These are phyloP conservation scores for Cotesia chilonis DNA, from an alignment of 1,140 invertebrate genomes.

Conservation along the genomic window DNA sequence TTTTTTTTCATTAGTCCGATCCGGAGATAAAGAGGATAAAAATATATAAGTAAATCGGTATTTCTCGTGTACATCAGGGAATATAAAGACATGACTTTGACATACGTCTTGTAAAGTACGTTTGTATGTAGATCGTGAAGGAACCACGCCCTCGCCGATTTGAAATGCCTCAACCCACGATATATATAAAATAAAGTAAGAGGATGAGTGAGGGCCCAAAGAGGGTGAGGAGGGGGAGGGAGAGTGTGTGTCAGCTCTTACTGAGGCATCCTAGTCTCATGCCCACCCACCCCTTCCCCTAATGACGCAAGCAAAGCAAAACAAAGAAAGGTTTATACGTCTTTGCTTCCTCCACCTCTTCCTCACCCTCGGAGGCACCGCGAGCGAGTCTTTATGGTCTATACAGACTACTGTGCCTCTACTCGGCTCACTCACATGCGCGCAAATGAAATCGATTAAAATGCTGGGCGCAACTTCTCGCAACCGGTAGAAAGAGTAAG, in stretches of 20 bases:
- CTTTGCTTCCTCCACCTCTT: constrained; percentile 43
- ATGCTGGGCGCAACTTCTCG: constrained; percentile 66
- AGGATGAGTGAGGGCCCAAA: background rate
- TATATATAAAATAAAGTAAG: background rate
- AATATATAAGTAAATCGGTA: background rate
- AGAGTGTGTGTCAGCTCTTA: background rate
- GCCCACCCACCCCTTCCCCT: constrained; percentile 55
- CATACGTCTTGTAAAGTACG: constrained; percentile 31
- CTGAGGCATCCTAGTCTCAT: constrained; percentile 41
- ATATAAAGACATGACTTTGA: constrained; percentile 24
- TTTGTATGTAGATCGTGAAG: constrained; percentile 31
- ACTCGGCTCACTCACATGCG: constrained; percentile 59
- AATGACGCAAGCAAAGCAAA: constrained; percentile 66
- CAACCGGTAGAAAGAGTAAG: constrained; percentile 11
- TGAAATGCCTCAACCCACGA: constrained; percentile 35
- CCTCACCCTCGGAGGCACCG: constrained; percentile 9
- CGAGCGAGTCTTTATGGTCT: no score
- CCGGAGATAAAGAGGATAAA: constrained; percentile 21
- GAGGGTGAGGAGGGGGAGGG: constrained; percentile 25
- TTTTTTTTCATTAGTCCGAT: constrained; percentile 20
- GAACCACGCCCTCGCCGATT: constrained; percentile 33
- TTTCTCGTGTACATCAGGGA: constrained; percentile 18
- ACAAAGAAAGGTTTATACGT: constrained; percentile 66
- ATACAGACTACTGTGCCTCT: background rate
- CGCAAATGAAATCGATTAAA: constrained; percentile 68